These are phyloP conservation scores for Theristicus caerulescens DNA, from an alignment of 2,113 vertebrate genomes.

Conservation along the genomic window DNA sequence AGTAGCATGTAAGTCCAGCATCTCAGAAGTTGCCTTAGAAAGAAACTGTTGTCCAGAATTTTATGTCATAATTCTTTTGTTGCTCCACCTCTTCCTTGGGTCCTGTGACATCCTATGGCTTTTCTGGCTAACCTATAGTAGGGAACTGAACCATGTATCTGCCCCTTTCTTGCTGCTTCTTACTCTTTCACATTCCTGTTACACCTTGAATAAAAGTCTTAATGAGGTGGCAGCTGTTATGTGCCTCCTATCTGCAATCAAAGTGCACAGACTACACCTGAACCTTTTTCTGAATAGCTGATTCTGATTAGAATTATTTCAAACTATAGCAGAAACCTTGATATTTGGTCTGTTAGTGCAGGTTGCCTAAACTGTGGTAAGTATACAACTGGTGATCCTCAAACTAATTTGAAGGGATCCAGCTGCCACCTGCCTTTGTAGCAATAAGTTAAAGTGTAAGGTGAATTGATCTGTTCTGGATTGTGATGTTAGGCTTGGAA, in stretches of 20 bases:
- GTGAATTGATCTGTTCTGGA: neutral
- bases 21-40: neutral
- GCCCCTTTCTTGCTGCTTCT: neutral
- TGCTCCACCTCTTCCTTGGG: neutral
- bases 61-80: neutral
- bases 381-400: neutral
- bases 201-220: neutral
- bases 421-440: neutral
- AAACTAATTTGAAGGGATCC: neutral
- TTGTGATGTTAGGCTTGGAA: neutral
- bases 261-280: neutral
- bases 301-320: neutral
- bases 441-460: neutral
- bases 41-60: neutral
- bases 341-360: neutral
- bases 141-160: neutral
- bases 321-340: neutral
- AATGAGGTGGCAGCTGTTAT: neutral
- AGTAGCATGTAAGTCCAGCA: neutral
- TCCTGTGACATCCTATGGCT: neutral
- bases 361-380: neutral
- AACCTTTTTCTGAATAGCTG: neutral
- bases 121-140: neutral
- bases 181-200: neutral
- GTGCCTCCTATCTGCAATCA: neutral